Base-by-base conservation (phyloP, 2,888 invertebrate genomes). In the Cryptocephalus moraei region DNA sequence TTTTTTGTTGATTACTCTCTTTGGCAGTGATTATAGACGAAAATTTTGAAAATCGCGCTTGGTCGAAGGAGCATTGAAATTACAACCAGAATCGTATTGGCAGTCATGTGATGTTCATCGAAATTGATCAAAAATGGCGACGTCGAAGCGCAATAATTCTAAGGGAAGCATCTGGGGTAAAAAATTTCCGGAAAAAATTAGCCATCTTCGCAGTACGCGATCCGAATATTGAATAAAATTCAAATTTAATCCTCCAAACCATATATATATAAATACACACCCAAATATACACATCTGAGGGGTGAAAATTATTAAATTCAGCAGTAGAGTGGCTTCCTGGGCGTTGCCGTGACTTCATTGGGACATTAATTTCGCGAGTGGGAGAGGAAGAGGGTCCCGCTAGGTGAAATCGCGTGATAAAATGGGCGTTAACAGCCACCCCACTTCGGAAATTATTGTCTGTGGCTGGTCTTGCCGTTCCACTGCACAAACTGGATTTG, bases 371-470 rank as follows among this genome's bases (percentile, higher is more conserved):
- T 57, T 57, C 53, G 46, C 47, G 52, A 50, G 53, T 54, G 55
- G 50, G 48, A 22, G 22, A 22, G 22, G 22, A 22, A 22, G 22
- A 22, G 22, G 22, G 22, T 2, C n/a, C 46, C 49, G 54, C 11
- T 36, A 50, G 48, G 54, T 50, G 47, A 56, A 56, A 48, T 52
- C 51, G 46, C 46, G 51, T 54, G 57, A 58, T 57, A 53, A 53
- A 53, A 52, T 50, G 51, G 54, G 60, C 57, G 56, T 51, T 44
- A 33, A 49, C 49, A 39, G 36, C 22, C 46, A 49, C 46, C 51
- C 54, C 49, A 48, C 47, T 45, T 49, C 56, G 60, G 60, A 60
- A 60, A 60, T 60, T 59, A 52, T 54, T 47, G 59, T 59, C 60
- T 59, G 57, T 48, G 53, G 54, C 53, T 47, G 56, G 51, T 49